A percentile compares a stretch with the other conserved stretches of the same genome.
These are phyloP conservation scores for Larimichthys polyactis DNA, from an alignment of 2,113 vertebrate genomes.

Conservation along the genomic window DNA sequence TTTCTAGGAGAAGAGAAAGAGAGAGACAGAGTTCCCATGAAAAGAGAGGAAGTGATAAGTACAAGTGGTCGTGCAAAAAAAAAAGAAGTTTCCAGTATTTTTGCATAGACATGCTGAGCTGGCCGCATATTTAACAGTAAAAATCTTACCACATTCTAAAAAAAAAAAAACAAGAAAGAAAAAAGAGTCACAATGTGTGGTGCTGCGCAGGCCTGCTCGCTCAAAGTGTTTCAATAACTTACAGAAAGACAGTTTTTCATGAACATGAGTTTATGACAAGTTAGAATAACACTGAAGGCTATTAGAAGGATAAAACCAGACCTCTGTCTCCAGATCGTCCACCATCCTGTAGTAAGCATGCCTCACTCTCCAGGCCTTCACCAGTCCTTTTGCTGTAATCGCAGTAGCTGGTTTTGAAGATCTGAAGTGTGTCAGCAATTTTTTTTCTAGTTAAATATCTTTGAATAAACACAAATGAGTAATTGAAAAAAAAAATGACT, in stretches of 20 bases:
- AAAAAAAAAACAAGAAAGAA: not conserved
- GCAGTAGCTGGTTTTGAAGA: too few relatives aligned
- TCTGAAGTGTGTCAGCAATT: too few relatives aligned
- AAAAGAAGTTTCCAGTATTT: conserved; percentile 49
- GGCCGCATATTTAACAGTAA: conserved; percentile 19
- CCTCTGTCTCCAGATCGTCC: not conserved
- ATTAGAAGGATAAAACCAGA: not conserved
- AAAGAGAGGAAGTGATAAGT: conserved; percentile 64
- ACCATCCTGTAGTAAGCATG: not conserved
- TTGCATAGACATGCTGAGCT: conserved; percentile 26
- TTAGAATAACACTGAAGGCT: too few relatives aligned
- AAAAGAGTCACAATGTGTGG: not conserved
- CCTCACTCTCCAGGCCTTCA: not conserved
- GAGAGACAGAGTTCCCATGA: conserved; percentile 48
- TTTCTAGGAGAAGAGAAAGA: conserved; percentile 33
- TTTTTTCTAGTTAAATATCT: too few relatives aligned
- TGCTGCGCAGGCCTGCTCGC: not conserved
- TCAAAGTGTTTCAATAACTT: too few relatives aligned
- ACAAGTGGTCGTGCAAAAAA: conserved; percentile 47
- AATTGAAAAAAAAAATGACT: too few relatives aligned
- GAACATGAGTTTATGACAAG: too few relatives aligned
- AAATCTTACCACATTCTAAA: conserved; percentile 1
- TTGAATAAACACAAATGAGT: too few relatives aligned
- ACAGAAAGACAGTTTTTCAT: too few relatives aligned
- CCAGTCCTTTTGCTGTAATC: not conserved